Percentiles rank a stretch among this genome's conserved stretches.
Evolutionary conservation across 2,797 vertebrate genomes (phyloP).

Genomic region (Pempheris klunzingeri): DNA sequence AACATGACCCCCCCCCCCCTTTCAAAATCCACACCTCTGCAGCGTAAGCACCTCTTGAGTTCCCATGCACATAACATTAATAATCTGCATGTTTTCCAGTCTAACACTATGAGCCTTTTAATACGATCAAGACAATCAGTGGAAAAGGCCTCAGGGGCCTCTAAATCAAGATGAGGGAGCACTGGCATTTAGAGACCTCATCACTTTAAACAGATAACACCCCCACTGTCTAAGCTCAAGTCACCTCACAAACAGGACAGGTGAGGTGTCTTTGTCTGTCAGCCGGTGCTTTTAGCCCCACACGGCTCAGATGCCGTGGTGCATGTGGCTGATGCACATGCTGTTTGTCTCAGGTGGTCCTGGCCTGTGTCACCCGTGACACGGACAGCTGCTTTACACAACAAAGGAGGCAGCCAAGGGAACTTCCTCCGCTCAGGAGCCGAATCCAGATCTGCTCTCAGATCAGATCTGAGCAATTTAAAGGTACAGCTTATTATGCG

Average conservation of each 20-base stretch:
- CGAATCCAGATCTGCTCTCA: constrained; percentile 44
- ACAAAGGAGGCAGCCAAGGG: constrained; percentile 57
- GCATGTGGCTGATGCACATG: constrained; percentile 67
- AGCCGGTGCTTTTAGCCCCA: constrained; percentile 2
- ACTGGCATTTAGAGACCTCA: constrained; percentile 46
- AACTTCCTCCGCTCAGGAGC: constrained; percentile 64
- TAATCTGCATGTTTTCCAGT: constrained; percentile 67
- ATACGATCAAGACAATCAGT: constrained; percentile 70
- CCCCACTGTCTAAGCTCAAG: constrained; percentile 46
- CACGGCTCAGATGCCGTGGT: constrained; percentile 6
- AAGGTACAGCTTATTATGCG: not conserved
- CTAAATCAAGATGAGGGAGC: constrained; percentile 22
- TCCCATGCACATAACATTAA: constrained; percentile 46
- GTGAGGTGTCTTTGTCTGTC: constrained; percentile 33
- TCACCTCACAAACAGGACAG: constrained; percentile 43
- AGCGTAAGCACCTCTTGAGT: constrained; percentile 62
- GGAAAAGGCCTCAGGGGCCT: constrained; percentile 48
- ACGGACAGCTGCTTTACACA: constrained; percentile 68
- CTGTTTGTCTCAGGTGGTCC: constrained; percentile 73
- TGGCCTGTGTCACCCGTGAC: constrained; percentile 67
- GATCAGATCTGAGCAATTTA: constrained; percentile 12
- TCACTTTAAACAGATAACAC: constrained; percentile 66
- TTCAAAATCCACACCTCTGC: constrained; percentile 66
- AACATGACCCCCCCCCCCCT: constrained; percentile 41
- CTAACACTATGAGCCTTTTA: constrained; percentile 61